phyloP scores from a whole-genome alignment of 1,140 invertebrate species.

The Magallana angulata region DNA sequence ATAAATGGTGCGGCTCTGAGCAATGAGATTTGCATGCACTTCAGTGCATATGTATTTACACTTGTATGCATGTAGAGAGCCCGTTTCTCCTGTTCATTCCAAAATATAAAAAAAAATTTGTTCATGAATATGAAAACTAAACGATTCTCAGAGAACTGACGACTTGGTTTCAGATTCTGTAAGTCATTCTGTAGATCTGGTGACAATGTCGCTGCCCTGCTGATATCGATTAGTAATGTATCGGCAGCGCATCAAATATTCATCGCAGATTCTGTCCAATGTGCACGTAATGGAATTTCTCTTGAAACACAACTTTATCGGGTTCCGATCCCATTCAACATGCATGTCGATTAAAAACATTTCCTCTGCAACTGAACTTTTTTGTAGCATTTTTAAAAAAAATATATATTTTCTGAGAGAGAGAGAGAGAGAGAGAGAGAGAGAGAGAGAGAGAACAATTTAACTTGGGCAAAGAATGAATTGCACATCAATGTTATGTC shows the following conservation, averaged over 20 bases:
- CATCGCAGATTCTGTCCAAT: not conserved
- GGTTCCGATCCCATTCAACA: too few species aligned
- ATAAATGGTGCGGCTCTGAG: not conserved
- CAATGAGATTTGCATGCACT: not conserved
- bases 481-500: not conserved
- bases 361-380: too few species aligned
- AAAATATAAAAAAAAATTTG: not conserved
- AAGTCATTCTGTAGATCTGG: not conserved
- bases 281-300: too few species aligned
- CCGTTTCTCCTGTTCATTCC: not conserved
- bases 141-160: too few species aligned
- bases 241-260: constrained; percentile 10
- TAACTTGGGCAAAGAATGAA: not conserved
- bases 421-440: too few species aligned
- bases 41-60: not conserved
- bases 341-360: too few species aligned
- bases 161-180: not conserved
- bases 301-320: too few species aligned
- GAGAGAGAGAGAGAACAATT: too few species aligned
- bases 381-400: too few species aligned
- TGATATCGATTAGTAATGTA: not conserved
- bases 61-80: not conserved
- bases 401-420: too few species aligned
- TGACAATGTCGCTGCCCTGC: not conserved
- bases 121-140: too few species aligned